phyloP scores from a whole-genome alignment of 2,797 vertebrate genomes.

The Ispidina picta region DNA sequence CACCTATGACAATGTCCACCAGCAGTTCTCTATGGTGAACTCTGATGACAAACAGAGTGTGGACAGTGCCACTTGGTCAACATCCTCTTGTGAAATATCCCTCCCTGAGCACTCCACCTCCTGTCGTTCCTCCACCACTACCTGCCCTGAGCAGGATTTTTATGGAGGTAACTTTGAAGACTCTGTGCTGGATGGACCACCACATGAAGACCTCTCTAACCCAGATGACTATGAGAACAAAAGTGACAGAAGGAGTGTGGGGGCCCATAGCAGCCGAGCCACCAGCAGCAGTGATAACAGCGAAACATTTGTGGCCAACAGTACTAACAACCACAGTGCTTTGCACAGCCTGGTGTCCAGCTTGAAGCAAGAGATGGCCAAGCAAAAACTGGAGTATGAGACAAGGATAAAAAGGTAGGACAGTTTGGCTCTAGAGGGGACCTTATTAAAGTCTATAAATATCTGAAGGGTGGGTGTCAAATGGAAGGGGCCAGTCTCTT shows the following conservation, averaged over 20 bases:
- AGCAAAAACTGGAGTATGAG: constrained; percentile 95
- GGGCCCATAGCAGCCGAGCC: constrained; percentile 83
- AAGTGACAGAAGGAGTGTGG: constrained; percentile 78
- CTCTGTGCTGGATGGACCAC: constrained; percentile 81
- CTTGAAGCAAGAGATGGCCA: constrained; percentile 96
- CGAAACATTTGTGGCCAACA: constrained; percentile 83
- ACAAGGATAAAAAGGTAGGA: constrained; percentile 92
- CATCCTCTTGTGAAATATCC: constrained; percentile 97
- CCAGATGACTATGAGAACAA: constrained; percentile 78
- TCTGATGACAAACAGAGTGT: constrained; percentile 96
- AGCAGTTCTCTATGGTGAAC: constrained; percentile 86
- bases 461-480: too few relatives aligned
- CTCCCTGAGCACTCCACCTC: constrained; percentile 94
- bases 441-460: too few relatives aligned
- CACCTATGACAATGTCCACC: constrained; percentile 96
- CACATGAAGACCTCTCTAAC: constrained; percentile 77
- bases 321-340: constrained; percentile 88
- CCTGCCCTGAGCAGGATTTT: constrained; percentile 96
- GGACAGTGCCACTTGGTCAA: constrained; percentile 98
- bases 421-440: rapidly evolving
- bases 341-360: constrained; percentile 95
- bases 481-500: too few relatives aligned
- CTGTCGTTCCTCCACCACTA: constrained; percentile 96
- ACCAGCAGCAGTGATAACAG: constrained; percentile 92
- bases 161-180: constrained; percentile 88